Percentiles rank a stretch among this genome's conserved stretches.
phyloP scores from a whole-genome alignment of 1,140 invertebrate species.

The Saccostrea echinata region DNA sequence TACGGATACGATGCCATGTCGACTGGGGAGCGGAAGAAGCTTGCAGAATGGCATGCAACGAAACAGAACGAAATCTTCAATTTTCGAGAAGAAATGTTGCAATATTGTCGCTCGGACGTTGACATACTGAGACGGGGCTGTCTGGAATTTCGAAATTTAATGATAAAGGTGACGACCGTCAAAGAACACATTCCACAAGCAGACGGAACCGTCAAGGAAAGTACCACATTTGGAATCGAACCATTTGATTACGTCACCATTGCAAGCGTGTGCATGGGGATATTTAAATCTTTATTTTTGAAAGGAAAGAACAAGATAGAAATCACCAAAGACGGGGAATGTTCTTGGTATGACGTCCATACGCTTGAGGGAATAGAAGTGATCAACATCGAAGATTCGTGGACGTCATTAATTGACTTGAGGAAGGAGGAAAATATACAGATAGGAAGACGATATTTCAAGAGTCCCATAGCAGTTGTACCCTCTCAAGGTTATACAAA shows the following conservation, averaged over 20 bases:
- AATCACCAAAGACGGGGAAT: background rate
- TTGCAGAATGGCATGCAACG: constrained; percentile 49
- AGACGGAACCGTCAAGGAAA: background rate
- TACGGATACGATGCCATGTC: constrained; percentile 52
- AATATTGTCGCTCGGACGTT: constrained; percentile 50
- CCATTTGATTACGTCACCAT: too few relatives aligned
- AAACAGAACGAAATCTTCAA: constrained; percentile 45
- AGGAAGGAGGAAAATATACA: background rate
- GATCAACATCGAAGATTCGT: background rate
- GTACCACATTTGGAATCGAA: constrained; percentile 30
- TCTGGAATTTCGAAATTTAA: constrained; percentile 41
- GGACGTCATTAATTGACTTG: background rate
- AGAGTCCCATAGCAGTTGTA: constrained; percentile 47
- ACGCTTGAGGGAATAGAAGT: background rate
- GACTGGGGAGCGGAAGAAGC: constrained; percentile 11
- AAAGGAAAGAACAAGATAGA: constrained; percentile 29
- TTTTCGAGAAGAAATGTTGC: constrained; percentile 47
- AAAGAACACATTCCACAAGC: background rate
- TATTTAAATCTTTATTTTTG: constrained; percentile 47
- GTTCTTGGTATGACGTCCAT: background rate
- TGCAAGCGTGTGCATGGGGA: constrained; percentile 43
- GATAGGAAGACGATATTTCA: constrained; percentile 37
- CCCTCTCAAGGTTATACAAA: constrained; percentile 48
- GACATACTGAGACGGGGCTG: constrained; percentile 56
- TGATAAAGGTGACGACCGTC: constrained; percentile 33